Conservation (phyloP, 2,888 invertebrate species). For the Megamerina dolium region DNA sequence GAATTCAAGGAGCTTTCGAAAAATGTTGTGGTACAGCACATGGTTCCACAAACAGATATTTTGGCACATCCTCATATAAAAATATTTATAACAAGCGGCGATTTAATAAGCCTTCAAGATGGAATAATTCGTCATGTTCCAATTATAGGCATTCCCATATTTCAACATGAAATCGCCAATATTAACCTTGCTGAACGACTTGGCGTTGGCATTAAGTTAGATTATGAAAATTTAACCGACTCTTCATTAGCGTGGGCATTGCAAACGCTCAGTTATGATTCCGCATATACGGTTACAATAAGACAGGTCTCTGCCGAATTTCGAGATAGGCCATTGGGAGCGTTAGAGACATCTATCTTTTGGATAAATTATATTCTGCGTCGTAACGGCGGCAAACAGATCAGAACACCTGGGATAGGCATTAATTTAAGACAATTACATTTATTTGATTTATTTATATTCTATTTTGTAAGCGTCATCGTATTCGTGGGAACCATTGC, state of each 20-base stretch:
- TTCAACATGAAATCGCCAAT: conserved; percentile 46
- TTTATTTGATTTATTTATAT: conserved; percentile 47
- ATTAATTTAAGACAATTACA: conserved; percentile 42
- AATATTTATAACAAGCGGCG: conserved; percentile 50
- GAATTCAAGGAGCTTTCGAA: conserved; percentile 40
- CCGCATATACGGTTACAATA: conserved; percentile 39
- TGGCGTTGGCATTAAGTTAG: conserved; percentile 40
- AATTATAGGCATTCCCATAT: conserved; percentile 48
- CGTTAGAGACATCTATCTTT: conserved; percentile 45
- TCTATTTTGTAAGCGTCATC: conserved; percentile 26
- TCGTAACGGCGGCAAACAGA: conserved; percentile 41
- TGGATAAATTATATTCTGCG: conserved; percentile 49
- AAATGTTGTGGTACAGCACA: conserved; percentile 50
- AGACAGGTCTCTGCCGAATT: conserved; percentile 41
- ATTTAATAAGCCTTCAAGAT: conserved; percentile 47
- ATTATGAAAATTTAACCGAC: conserved; percentile 38
- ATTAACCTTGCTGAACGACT: conserved; percentile 32
- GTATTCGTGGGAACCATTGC: conserved; percentile 1
- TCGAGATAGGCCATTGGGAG: conserved; percentile 45
- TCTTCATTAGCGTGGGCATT: conserved; percentile 41
- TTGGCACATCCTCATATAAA: conserved; percentile 49
- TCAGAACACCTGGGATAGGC: conserved; percentile 38
- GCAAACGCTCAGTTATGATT: conserved; percentile 38
- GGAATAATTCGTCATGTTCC: conserved; percentile 49
- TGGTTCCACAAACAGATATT: conserved; percentile 53